Percentiles rank a stretch among this genome's conserved stretches.
These are phyloP conservation scores for Caenorhabditis drosophilae DNA, from an alignment of 2,888 invertebrate species.

Conservation along the genomic window DNA sequence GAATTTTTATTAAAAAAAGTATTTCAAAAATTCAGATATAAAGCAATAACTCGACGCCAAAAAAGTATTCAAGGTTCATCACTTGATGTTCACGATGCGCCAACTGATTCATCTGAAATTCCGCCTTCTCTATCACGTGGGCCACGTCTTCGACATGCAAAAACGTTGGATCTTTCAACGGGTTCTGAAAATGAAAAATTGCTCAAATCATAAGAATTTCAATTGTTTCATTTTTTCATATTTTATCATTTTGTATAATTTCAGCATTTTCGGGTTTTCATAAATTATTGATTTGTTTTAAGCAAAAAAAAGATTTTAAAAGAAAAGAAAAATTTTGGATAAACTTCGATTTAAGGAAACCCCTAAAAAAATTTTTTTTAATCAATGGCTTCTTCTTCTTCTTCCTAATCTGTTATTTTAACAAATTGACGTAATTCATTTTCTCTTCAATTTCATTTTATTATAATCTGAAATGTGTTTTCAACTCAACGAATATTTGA, in stretches of 20 bases:
- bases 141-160: conserved; percentile 28
- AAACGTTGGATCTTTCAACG: conserved; percentile 21
- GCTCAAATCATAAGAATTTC: conserved; percentile 6
- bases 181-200: conserved; percentile 11
- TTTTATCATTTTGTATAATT: neutral
- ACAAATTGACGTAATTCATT: conserved; percentile 3
- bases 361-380: too few relatives aligned
- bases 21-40: conserved; percentile 28
- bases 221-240: neutral
- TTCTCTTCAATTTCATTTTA: neutral
- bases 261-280: neutral
- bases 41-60: conserved; percentile 32
- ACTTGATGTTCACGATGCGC: conserved; percentile 8
- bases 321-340: neutral
- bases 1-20: too few relatives aligned
- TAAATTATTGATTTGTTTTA: neutral
- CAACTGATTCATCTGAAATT: neutral
- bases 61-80: conserved; percentile 28
- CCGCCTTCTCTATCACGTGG: conserved; percentile 9
- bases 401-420: conserved; percentile 9
- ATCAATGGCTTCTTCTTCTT: conserved; percentile 15
- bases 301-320: neutral
- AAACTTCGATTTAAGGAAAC: neutral
- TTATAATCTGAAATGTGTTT: conserved; percentile 16
- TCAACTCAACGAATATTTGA: conserved; percentile 25